Evolutionary conservation across 1,140 invertebrate species (phyloP).

Genomic region (Listronotus bonariensis): DNA sequence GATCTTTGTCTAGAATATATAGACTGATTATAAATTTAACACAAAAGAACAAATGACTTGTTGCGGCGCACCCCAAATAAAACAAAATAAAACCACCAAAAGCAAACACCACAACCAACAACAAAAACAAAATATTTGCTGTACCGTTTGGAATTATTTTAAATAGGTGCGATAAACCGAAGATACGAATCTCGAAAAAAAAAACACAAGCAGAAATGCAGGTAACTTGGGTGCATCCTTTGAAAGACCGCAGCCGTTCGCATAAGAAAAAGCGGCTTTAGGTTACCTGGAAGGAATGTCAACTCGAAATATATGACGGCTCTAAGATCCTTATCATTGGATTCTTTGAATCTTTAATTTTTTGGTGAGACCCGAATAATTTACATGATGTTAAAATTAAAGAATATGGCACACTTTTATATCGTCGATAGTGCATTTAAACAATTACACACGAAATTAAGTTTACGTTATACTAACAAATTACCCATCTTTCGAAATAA

Average conservation of each 20-base stretch:
- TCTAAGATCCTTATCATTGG: conserved; percentile 38
- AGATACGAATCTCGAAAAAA: conserved; percentile 23
- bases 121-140: conserved; percentile 14
- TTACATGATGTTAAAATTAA: too few species aligned
- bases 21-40: too few species aligned
- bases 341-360: conserved; percentile 39
- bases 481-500: too few species aligned
- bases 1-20: too few species aligned
- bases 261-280: conserved; percentile 19
- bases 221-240: conserved; percentile 7
- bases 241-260: conserved; percentile 10
- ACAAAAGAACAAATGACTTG: too few species aligned
- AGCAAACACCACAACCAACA: too few species aligned
- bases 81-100: too few species aligned
- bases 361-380: neutral
- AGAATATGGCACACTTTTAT: too few species aligned
- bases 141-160: conserved; percentile 19
- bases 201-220: conserved; percentile 18
- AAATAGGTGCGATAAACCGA: conserved; percentile 30
- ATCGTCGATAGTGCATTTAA: too few species aligned
- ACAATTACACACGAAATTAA: too few species aligned
- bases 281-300: conserved; percentile 40
- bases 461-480: too few species aligned
- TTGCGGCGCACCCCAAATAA: too few species aligned
- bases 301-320: conserved; percentile 42